Percentiles rank a stretch among this genome's conserved stretches.
Evolutionary conservation across 37 sponge, comb jelly and placozoan species (phyloP).

Genomic region (Amphimedon queenslandica): DNA sequence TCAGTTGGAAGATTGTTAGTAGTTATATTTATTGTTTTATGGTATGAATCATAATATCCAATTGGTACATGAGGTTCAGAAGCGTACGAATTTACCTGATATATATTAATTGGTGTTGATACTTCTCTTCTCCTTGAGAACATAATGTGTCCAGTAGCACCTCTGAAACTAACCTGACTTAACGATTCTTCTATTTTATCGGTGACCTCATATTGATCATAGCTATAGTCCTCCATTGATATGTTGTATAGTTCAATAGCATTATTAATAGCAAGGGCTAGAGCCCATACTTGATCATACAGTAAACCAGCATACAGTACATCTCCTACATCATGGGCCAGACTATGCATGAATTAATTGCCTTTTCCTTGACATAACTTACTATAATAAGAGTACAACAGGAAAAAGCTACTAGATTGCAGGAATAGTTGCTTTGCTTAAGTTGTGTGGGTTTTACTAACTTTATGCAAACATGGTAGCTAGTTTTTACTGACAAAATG

Average conservation of each 20-base stretch:
- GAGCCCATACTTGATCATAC: constrained; percentile 16
- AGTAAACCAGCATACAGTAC: background rate
- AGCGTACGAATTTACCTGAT: background rate
- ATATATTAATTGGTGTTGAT: background rate
- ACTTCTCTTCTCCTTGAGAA: background rate
- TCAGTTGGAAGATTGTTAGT: constrained; percentile 4
- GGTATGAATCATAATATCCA: too few relatives aligned
- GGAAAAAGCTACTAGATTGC: too few relatives aligned
- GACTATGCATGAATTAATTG: too few relatives aligned
- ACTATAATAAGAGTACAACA: too few relatives aligned
- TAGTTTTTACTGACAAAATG: too few relatives aligned
- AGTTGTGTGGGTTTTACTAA: too few relatives aligned
- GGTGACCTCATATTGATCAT: background rate
- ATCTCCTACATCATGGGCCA: too few relatives aligned
- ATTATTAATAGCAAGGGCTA: constrained; percentile 11
- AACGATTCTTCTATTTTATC: constrained; percentile 9
- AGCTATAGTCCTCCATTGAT: background rate
- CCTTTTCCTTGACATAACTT: too few relatives aligned
- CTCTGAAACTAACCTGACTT: background rate
- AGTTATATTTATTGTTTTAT: too few relatives aligned
- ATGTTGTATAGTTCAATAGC: background rate
- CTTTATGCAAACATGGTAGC: too few relatives aligned
- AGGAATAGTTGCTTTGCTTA: too few relatives aligned
- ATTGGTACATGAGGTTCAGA: too few relatives aligned
- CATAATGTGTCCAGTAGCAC: background rate